Evolutionary conservation across 2,888 invertebrate species (phyloP).

Genomic region (Thecocarcelia acutangulata): DNA sequence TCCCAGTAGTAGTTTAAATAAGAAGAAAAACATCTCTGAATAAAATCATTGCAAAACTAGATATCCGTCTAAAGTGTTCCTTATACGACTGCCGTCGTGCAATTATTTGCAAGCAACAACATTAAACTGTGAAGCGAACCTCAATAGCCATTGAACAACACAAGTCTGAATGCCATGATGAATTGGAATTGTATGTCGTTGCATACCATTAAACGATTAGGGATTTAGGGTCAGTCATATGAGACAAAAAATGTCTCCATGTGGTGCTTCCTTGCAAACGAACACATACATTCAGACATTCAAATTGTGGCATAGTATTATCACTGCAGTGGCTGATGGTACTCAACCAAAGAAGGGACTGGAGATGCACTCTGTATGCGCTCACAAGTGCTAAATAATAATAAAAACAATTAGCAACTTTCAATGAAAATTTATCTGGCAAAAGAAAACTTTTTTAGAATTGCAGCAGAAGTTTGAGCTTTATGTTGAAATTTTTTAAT

Average conservation of each 20-base stretch:
- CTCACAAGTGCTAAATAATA: slow-evolving; percentile 1
- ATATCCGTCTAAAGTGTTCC: too few relatives aligned
- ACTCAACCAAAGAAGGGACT: background rate
- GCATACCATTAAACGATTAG: slow-evolving; percentile 56
- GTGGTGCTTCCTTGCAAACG: slow-evolving; percentile 36
- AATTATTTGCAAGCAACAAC: background rate
- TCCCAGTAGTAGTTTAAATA: too few relatives aligned
- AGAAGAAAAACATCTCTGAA: background rate
- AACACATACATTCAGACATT: background rate
- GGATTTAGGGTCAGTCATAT: slow-evolving; percentile 55
- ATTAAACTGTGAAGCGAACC: slow-evolving; percentile 6
- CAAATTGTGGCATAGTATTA: slow-evolving; percentile 35
- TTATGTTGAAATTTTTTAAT: background rate
- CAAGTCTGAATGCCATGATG: slow-evolving; percentile 30
- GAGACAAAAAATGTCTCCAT: slow-evolving; percentile 41
- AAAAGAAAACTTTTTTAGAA: too few relatives aligned
- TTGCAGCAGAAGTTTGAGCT: background rate
- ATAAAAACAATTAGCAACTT: slow-evolving; percentile 24
- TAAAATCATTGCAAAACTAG: too few relatives aligned
- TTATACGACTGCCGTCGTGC: background rate
- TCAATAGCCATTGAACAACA: slow-evolving; percentile 24
- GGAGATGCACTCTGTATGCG: background rate
- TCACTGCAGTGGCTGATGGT: slow-evolving; percentile 6
- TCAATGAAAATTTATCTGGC: background rate
- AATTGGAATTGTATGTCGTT: slow-evolving; percentile 39